Conservation (phyloP, 2,888 invertebrate species). For the Megastigmus dorsalis region DNA sequence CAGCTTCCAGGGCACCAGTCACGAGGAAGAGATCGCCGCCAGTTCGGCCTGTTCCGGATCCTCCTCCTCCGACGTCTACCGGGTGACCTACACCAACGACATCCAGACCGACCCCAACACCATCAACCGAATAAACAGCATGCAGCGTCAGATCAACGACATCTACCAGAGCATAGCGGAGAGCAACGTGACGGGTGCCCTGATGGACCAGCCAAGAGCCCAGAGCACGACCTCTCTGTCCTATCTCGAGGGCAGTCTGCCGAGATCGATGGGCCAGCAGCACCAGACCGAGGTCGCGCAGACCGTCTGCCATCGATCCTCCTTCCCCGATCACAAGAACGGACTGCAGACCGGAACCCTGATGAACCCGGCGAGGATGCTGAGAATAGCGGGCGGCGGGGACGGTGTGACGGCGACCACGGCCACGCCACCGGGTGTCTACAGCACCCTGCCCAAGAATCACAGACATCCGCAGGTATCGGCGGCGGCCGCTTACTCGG, state of each 20-base stretch:
- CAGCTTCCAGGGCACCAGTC: slow-evolving; percentile 57
- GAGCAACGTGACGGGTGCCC: slow-evolving; percentile 46
- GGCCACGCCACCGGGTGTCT: slow-evolving; percentile 51
- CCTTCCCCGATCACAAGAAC: slow-evolving; percentile 63
- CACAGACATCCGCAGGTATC: slow-evolving; percentile 51
- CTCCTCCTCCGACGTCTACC: slow-evolving; percentile 49
- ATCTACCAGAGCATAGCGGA: slow-evolving; percentile 72
- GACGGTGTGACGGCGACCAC: slow-evolving; percentile 45
- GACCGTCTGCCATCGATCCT: slow-evolving; percentile 59
- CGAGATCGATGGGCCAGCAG: slow-evolving; percentile 57
- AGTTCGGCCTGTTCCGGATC: slow-evolving; percentile 30
- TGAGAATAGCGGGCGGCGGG: slow-evolving; percentile 65
- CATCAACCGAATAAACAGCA: slow-evolving; percentile 70
- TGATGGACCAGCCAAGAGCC: slow-evolving; percentile 55
- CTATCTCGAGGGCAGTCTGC: slow-evolving; percentile 65
- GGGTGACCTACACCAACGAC: slow-evolving; percentile 51
- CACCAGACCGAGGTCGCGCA: slow-evolving; percentile 13
- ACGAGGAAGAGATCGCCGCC: slow-evolving; percentile 51
- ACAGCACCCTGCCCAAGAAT: slow-evolving; percentile 61
- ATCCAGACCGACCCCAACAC: slow-evolving; percentile 64
- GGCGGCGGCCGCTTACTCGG: slow-evolving; percentile 51
- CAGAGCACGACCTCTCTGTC: slow-evolving; percentile 44
- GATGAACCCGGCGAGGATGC: slow-evolving; percentile 56
- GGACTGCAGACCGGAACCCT: slow-evolving; percentile 57
- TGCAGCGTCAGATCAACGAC: slow-evolving; percentile 69